These are phyloP conservation scores for Cryptus armator DNA, from an alignment of 2,888 invertebrate genomes.

Conservation along the genomic window DNA sequence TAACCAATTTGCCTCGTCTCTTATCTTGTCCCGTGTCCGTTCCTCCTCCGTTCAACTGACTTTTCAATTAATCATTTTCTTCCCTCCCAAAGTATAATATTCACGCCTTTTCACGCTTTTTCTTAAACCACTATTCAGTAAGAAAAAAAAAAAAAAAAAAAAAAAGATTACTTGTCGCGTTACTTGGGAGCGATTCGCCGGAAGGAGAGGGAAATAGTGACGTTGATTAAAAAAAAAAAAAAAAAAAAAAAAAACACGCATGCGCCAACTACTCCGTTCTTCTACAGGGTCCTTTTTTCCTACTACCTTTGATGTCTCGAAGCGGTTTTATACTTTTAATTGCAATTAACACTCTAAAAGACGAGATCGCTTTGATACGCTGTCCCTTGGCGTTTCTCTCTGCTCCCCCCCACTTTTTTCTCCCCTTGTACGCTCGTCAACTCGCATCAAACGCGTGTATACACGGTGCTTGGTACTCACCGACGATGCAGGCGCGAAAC, in stretches of 20 bases:
- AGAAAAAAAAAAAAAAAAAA: background rate
- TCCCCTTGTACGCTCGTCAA: constrained; percentile 34
- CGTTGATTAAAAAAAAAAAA: constrained; percentile 54
- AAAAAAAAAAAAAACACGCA: constrained; percentile 46
- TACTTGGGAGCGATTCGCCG: too few relatives aligned
- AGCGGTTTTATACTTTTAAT: constrained; percentile 74
- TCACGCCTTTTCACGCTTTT: constrained; percentile 16
- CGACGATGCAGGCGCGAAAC: constrained; percentile 16
- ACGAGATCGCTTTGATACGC: constrained; percentile 68
- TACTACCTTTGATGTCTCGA: constrained; percentile 68
- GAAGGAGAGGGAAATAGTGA: background rate
- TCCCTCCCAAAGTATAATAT: constrained; percentile 24
- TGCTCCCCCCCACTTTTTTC: constrained; percentile 18
- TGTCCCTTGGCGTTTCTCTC: constrained; percentile 47
- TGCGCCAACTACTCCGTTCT: constrained; percentile 34
- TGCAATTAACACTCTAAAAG: constrained; percentile 71
- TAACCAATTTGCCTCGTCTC: constrained; percentile 57
- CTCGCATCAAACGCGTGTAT: constrained; percentile 52
- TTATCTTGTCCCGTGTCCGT: background rate
- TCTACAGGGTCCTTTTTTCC: constrained; percentile 29
- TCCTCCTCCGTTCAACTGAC: constrained; percentile 9
- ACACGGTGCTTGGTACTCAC: constrained; percentile 45
- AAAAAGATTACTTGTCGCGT: background rate
- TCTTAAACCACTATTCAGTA: constrained; percentile 1
- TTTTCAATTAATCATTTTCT: constrained; percentile 33